Percentiles rank a stretch among this genome's conserved stretches.
phyloP scores from a whole-genome alignment of 1,140 invertebrate genomes.

The Cherax quadricarinatus region DNA sequence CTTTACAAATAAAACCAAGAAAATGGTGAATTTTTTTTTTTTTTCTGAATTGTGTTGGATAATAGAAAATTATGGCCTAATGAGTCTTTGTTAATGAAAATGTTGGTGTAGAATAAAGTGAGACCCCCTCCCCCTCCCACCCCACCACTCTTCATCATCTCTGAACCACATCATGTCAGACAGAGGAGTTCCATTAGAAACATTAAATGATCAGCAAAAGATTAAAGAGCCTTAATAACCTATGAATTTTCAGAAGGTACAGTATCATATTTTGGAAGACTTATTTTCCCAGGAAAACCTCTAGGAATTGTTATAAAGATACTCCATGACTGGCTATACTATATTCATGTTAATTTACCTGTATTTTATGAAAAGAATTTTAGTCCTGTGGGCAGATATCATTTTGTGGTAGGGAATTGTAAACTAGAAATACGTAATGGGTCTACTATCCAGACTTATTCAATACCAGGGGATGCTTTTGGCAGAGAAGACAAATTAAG shows the following conservation, averaged over 20 bases:
- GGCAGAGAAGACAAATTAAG: too few relatives aligned
- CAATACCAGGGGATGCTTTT: too few relatives aligned
- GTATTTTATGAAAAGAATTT: too few relatives aligned
- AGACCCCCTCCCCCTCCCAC: slow-evolving; percentile 30
- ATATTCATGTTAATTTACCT: too few relatives aligned
- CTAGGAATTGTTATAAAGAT: too few relatives aligned
- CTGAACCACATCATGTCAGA: slow-evolving; percentile 56
- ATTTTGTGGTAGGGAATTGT: too few relatives aligned
- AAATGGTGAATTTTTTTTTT: neutral
- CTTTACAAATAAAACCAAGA: neutral
- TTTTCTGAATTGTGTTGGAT: neutral
- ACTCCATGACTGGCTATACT: too few relatives aligned
- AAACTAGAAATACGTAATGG: too few relatives aligned
- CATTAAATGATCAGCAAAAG: slow-evolving; percentile 67
- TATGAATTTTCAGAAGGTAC: neutral
- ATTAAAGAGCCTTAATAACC: neutral
- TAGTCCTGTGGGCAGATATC: too few relatives aligned
- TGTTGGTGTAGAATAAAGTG: slow-evolving; percentile 31
- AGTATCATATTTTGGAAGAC: too few relatives aligned
- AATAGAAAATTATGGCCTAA: slow-evolving; percentile 10
- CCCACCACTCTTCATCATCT: slow-evolving; percentile 60
- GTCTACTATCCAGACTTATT: too few relatives aligned
- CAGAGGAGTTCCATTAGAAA: slow-evolving; percentile 62
- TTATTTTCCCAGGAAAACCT: too few relatives aligned
- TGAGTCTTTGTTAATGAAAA: slow-evolving; percentile 23